A percentile compares a stretch with the other conserved stretches of the same genome.
These are phyloP conservation scores for Leptosomus discolor DNA, from an alignment of 2,113 vertebrate species.

Conservation along the genomic window DNA sequence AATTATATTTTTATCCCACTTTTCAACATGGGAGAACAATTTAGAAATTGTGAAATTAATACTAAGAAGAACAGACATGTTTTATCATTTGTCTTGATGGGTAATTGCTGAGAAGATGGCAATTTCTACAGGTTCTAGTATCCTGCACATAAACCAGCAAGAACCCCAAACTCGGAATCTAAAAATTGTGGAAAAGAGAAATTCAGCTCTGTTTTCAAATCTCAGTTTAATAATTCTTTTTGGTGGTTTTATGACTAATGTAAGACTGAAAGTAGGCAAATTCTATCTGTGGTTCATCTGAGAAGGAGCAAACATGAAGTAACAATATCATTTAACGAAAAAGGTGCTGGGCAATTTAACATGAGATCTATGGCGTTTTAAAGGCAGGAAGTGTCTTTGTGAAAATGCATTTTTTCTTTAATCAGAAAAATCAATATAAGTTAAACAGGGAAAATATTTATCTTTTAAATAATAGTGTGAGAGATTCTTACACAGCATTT, in stretches of 20 bases:
- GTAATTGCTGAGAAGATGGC: neutral
- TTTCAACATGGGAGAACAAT: neutral
- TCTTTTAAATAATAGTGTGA: neutral
- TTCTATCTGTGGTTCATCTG: constrained; percentile 12
- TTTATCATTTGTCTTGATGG: neutral
- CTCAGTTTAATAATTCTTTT: constrained; percentile 2
- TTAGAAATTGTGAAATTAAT: neutral
- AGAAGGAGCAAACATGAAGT: neutral
- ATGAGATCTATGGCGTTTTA: neutral
- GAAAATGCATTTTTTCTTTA: neutral
- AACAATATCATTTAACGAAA: neutral
- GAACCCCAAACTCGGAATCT: neutral
- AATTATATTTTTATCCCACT: neutral
- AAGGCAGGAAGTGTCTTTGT: neutral
- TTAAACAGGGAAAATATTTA: neutral
- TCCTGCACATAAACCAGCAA: neutral
- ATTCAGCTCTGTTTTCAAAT: neutral
- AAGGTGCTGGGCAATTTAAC: neutral
- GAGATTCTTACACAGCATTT: neutral
- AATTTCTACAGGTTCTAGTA: neutral
- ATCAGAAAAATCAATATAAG: neutral
- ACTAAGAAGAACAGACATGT: neutral
- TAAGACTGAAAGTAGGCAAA: constrained; percentile 15
- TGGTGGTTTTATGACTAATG: constrained; percentile 31
- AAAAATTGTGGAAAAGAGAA: neutral